These are phyloP conservation scores for Drosophila niveifrons DNA, from an alignment of 2,888 invertebrate species.

Conservation along the genomic window DNA sequence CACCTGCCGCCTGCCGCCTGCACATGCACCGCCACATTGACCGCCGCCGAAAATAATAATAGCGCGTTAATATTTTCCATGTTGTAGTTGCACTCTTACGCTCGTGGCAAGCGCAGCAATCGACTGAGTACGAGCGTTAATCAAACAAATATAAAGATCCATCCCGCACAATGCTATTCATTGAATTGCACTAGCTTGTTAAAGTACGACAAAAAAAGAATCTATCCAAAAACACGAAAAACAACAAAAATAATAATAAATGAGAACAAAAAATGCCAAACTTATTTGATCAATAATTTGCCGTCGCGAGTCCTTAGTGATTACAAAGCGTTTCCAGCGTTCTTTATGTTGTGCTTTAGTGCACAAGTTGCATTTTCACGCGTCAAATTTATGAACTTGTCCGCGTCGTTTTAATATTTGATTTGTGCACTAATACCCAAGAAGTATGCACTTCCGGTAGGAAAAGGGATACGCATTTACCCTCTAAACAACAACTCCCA, in stretches of 20 bases:
- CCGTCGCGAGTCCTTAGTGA: constrained; percentile 70
- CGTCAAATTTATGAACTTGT: constrained; percentile 69
- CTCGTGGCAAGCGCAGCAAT: constrained; percentile 64
- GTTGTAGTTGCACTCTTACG: constrained; percentile 70
- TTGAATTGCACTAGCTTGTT: constrained; percentile 24
- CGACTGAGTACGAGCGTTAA: constrained; percentile 12
- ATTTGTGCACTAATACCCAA: constrained; percentile 68
- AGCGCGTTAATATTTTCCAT: constrained; percentile 32
- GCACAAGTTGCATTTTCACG: constrained; percentile 65
- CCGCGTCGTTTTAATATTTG: constrained; percentile 58
- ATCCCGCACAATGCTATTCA: constrained; percentile 23
- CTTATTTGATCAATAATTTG: constrained; percentile 81
- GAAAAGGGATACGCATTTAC: constrained; percentile 46
- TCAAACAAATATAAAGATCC: constrained; percentile 21
- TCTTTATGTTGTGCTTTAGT: constrained; percentile 18
- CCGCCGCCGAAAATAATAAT: constrained; percentile 31
- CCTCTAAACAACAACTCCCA: constrained; percentile 12
- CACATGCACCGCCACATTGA: too few relatives aligned
- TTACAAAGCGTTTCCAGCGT: constrained; percentile 21
- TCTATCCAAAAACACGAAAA: constrained; percentile 6
- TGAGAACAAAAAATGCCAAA: constrained; percentile 37
- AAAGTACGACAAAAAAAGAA: constrained; percentile 24
- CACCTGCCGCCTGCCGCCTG: constrained; percentile 18
- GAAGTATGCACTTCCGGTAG: constrained; percentile 52
- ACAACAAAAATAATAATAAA: constrained; percentile 4